phyloP scores from a whole-genome alignment of 53 echinoderm and acorn worm genomes.

The Echinarachnius parma region DNA sequence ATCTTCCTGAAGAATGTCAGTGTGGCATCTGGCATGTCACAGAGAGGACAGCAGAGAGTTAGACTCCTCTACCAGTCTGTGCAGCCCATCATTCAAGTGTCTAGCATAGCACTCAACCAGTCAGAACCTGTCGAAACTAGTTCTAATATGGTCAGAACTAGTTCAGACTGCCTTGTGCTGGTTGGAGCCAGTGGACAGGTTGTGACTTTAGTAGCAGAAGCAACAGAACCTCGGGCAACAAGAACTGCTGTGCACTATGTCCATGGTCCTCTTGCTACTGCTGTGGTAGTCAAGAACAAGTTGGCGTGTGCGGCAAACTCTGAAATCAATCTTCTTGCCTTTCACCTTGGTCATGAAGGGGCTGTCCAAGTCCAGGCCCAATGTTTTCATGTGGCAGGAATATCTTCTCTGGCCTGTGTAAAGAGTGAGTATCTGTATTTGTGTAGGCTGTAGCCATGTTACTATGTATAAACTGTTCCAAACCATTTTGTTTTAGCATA shows the following conservation, averaged over 20 bases:
- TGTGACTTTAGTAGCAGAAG: neutral
- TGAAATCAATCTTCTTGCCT: constrained; percentile 16
- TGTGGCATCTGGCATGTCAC: neutral
- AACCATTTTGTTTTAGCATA: too few species aligned
- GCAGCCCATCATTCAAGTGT: neutral
- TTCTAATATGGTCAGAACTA: too few species aligned
- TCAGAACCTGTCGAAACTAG: constrained; percentile 4
- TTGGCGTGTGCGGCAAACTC: constrained; percentile 13
- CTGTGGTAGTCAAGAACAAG: neutral
- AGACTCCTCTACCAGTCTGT: constrained; percentile 27
- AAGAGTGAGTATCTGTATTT: constrained; percentile 4
- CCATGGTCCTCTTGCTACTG: neutral
- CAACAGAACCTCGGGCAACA: neutral
- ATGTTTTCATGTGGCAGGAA: neutral
- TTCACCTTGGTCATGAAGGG: constrained; percentile 4
- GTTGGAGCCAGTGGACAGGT: constrained; percentile 25
- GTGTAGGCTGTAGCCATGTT: neutral
- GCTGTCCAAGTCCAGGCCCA: neutral
- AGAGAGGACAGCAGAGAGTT: neutral
- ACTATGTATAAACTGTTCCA: too few species aligned
- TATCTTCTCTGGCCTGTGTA: constrained; percentile 1
- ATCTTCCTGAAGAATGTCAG: constrained; percentile 9
- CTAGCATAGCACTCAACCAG: neutral
- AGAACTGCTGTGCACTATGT: neutral
- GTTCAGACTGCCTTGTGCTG: constrained; percentile 27